These are phyloP conservation scores for Nudaria mundana DNA, from an alignment of 2,888 invertebrate genomes.

Conservation along the genomic window DNA sequence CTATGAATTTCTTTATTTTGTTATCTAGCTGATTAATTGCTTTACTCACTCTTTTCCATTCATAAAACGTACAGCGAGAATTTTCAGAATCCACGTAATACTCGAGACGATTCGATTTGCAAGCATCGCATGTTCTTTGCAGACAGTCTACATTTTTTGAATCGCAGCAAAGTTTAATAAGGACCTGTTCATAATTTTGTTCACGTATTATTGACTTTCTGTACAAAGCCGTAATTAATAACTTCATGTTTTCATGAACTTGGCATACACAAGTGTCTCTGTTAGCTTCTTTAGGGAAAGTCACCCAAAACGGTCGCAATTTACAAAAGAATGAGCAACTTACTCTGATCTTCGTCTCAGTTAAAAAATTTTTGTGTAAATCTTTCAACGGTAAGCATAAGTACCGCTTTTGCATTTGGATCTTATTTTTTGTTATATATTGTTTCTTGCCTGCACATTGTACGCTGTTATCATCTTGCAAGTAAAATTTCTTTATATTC, in stretches of 20 bases:
- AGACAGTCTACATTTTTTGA: too few relatives aligned
- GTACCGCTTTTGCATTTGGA: conserved; percentile 7
- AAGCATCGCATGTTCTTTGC: conserved; percentile 2
- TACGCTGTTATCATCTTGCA: not conserved
- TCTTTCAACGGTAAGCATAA: conserved; percentile 5
- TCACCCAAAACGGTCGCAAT: conserved; percentile 10
- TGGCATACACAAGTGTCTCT: conserved; percentile 2
- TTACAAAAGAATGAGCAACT: conserved; percentile 13
- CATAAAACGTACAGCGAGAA: conserved; percentile 2
- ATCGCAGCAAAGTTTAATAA: too few relatives aligned
- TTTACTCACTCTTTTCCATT: conserved; percentile 7
- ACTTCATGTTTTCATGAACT: not conserved
- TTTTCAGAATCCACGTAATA: too few relatives aligned
- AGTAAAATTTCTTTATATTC: not conserved
- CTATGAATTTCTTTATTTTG: conserved; percentile 4
- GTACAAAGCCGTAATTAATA: too few relatives aligned
- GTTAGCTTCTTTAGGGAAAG: conserved; percentile 7
- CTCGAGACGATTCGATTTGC: too few relatives aligned
- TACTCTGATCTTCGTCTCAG: conserved; percentile 1
- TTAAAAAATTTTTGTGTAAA: conserved; percentile 10
- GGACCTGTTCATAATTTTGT: too few relatives aligned
- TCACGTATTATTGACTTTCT: too few relatives aligned
- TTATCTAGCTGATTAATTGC: conserved; percentile 3
- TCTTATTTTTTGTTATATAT: conserved; percentile 6
- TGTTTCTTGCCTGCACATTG: not conserved